These are phyloP conservation scores for Macroteleia sp. DNA, from an alignment of 2,888 invertebrate genomes.

Conservation along the genomic window DNA sequence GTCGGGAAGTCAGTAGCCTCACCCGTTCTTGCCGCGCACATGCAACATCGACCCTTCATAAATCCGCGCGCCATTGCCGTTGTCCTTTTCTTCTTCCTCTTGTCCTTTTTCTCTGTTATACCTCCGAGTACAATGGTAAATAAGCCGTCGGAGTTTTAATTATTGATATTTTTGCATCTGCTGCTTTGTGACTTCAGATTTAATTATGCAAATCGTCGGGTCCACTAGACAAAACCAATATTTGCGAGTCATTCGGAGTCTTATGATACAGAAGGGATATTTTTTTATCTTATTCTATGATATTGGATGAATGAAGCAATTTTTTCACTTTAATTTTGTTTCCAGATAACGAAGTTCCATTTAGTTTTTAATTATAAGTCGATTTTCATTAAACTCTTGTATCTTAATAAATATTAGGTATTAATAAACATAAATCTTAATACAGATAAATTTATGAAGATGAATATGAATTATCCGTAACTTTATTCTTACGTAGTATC, in stretches of 20 bases:
- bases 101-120: conserved; percentile 16
- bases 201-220: conserved; percentile 81
- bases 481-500: too few species aligned
- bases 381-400: too few species aligned
- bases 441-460: too few species aligned
- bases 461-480: too few species aligned
- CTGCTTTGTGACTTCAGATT: conserved; percentile 71
- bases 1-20: conserved; percentile 44
- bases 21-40: conserved; percentile 43
- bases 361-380: too few species aligned
- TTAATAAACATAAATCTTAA: too few species aligned
- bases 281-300: conserved; percentile 17
- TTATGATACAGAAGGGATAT: conserved; percentile 8
- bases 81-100: conserved; percentile 37
- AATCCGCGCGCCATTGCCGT: conserved; percentile 66
- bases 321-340: too few species aligned
- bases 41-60: conserved; percentile 70
- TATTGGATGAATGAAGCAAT: too few species aligned
- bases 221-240: conserved; percentile 81
- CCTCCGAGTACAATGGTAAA: conserved; percentile 72
- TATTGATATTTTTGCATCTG: conserved; percentile 78
- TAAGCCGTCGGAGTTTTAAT: conserved; percentile 79
- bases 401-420: too few species aligned
- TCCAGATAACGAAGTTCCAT: too few species aligned
- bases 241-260: conserved; percentile 69